Percentiles rank a stretch among this genome's conserved stretches.
phyloP scores from a whole-genome alignment of 2,797 vertebrate species.

The Chelonia mydas region DNA sequence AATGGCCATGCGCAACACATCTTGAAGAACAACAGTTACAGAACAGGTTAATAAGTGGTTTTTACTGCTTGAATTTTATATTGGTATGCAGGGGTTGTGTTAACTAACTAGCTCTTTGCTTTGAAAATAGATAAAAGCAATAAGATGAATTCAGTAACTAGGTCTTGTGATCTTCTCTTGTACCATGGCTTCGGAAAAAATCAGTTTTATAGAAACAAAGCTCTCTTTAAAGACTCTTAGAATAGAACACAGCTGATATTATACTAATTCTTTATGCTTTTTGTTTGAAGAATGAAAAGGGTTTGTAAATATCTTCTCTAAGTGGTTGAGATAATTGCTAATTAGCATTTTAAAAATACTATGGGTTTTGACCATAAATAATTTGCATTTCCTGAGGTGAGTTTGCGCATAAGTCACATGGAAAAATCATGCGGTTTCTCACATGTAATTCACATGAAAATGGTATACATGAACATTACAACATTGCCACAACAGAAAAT shows the following conservation, averaged over 20 bases:
- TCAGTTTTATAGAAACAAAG: constrained; percentile 61
- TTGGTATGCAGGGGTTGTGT: not conserved
- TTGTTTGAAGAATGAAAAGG: constrained; percentile 49
- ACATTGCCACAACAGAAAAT: constrained; percentile 9
- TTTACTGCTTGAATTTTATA: constrained; percentile 24
- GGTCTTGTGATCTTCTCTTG: constrained; percentile 31
- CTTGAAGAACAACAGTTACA: not conserved
- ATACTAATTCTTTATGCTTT: constrained; percentile 61
- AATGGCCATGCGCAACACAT: not conserved
- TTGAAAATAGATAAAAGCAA: constrained; percentile 28
- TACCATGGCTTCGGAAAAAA: constrained; percentile 46
- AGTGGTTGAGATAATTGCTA: constrained; percentile 64
- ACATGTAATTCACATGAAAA: constrained; percentile 58
- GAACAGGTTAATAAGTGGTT: not conserved
- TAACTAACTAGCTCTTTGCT: constrained; percentile 25
- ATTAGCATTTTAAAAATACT: constrained; percentile 60
- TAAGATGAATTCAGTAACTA: constrained; percentile 40
- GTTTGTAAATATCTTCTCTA: constrained; percentile 60
- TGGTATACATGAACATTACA: not conserved
- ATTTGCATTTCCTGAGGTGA: constrained; percentile 22
- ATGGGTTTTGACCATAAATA: not conserved
- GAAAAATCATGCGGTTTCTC: constrained; percentile 57
- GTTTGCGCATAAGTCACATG: constrained; percentile 46
- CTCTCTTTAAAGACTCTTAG: constrained; percentile 50
- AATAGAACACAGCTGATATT: constrained; percentile 55